These are phyloP conservation scores for Neuroterus valhalla DNA, from an alignment of 1,140 invertebrate species.

Conservation along the genomic window DNA sequence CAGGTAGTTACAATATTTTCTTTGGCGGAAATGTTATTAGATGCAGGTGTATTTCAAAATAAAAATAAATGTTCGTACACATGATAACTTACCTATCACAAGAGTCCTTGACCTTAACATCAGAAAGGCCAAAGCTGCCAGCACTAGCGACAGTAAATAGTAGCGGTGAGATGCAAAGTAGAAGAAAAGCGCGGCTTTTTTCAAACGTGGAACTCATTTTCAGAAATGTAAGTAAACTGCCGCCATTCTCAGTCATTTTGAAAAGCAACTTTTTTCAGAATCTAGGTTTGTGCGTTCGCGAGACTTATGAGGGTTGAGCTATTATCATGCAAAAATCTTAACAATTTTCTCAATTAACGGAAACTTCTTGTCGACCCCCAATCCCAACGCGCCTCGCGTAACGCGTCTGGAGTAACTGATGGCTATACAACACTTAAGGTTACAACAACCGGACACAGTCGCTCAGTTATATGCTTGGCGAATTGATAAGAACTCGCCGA, in stretches of 20 bases:
- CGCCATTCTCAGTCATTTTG: not conserved
- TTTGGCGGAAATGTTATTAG: too few relatives aligned
- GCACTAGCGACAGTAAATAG: not conserved
- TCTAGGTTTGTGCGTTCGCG: not conserved
- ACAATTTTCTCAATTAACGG: not conserved
- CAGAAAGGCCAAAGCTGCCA: not conserved
- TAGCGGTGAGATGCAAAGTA: not conserved
- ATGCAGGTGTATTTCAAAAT: too few relatives aligned
- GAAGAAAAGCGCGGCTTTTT: not conserved
- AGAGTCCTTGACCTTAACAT: not conserved
- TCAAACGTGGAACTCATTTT: not conserved
- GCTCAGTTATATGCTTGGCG: conserved; percentile 15
- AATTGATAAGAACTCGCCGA: conserved; percentile 14
- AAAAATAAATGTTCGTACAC: too few relatives aligned
- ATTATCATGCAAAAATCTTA: not conserved
- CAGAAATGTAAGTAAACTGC: not conserved
- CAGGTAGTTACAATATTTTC: too few relatives aligned
- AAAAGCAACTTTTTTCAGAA: not conserved
- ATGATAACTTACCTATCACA: not conserved
- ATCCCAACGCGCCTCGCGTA: not conserved
- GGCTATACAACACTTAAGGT: conserved; percentile 8
- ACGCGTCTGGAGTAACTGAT: conserved; percentile 6
- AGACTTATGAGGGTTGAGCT: not conserved
- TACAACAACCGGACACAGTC: conserved; percentile 6
- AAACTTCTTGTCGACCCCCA: conserved; percentile 5